Evolutionary conservation across 2,797 vertebrate species (phyloP).

Genomic region (Melanotaenia nigrans): DNA sequence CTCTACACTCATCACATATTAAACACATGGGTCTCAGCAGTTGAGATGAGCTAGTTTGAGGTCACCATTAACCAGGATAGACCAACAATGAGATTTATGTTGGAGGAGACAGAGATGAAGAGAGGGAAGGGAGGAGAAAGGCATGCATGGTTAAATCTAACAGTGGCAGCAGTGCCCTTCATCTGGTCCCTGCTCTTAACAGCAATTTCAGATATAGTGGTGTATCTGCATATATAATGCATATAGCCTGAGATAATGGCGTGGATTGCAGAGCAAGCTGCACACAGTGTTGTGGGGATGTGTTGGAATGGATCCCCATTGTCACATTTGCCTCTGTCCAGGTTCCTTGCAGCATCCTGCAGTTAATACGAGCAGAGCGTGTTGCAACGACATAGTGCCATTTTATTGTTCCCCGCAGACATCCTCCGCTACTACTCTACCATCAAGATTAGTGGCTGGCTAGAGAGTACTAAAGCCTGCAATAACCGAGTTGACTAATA

Average conservation of each 20-base stretch:
- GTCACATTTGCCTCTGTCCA: slow-evolving; percentile 67
- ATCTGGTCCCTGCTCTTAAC: slow-evolving; percentile 70
- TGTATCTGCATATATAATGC: slow-evolving; percentile 80
- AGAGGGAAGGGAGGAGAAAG: slow-evolving; percentile 56
- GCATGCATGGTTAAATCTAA: slow-evolving; percentile 65
- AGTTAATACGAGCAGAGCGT: slow-evolving; percentile 67
- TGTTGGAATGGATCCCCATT: slow-evolving; percentile 71
- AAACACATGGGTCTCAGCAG: slow-evolving; percentile 58
- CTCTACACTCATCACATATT: slow-evolving; percentile 74
- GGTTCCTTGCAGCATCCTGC: slow-evolving; percentile 62
- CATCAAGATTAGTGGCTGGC: slow-evolving; percentile 67
- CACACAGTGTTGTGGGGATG: slow-evolving; percentile 71
- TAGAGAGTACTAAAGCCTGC: slow-evolving; percentile 67
- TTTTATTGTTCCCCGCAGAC: slow-evolving; percentile 70
- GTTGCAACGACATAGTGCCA: slow-evolving; percentile 63
- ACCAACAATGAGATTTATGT: slow-evolving; percentile 74
- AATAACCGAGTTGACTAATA: slow-evolving; percentile 66
- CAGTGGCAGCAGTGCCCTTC: slow-evolving; percentile 64
- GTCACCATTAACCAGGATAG: slow-evolving; percentile 72
- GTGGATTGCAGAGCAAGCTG: slow-evolving; percentile 56
- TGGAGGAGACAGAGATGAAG: slow-evolving; percentile 49
- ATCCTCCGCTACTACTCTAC: slow-evolving; percentile 39
- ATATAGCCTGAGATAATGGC: slow-evolving; percentile 71
- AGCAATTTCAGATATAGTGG: slow-evolving; percentile 68
- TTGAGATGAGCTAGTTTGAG: slow-evolving; percentile 64